These are phyloP conservation scores for Drosophila kanekoi DNA, from an alignment of 2,888 invertebrate species.

Conservation along the genomic window DNA sequence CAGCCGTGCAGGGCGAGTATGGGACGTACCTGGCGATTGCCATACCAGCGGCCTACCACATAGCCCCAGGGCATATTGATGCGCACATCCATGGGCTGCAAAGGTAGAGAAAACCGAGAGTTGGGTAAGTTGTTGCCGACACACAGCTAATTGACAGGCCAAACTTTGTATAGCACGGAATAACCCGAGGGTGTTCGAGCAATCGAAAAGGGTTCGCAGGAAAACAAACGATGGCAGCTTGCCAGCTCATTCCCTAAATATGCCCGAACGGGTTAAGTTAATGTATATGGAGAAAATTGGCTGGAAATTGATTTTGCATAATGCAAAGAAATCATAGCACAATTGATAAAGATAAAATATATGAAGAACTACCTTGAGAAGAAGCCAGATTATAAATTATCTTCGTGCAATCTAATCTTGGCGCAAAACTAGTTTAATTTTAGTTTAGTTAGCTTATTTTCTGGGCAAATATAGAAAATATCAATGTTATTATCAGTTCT, in stretches of 20 bases:
- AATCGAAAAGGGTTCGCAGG: constrained; percentile 17
- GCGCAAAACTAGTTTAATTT: background rate
- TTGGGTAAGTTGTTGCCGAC: constrained; percentile 16
- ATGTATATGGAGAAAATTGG: constrained; percentile 4
- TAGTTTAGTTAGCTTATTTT: background rate
- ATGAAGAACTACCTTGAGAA: too few relatives aligned
- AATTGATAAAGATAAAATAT: too few relatives aligned
- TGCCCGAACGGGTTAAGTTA: background rate
- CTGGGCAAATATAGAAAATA: background rate
- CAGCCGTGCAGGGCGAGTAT: constrained; percentile 91
- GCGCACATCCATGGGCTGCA: constrained; percentile 87
- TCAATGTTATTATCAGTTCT: background rate
- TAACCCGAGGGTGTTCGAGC: constrained; percentile 34
- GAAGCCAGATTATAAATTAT: background rate
- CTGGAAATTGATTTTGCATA: background rate
- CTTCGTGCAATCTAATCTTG: background rate
- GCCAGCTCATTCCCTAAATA: constrained; percentile 10
- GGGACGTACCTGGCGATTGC: constrained; percentile 87
- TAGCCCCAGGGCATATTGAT: constrained; percentile 90
- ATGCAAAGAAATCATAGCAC: too few relatives aligned
- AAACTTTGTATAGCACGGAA: constrained; percentile 36
- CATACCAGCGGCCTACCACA: constrained; percentile 90
- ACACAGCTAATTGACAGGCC: constrained; percentile 66
- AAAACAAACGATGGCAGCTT: constrained; percentile 12
- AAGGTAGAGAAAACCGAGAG: constrained; percentile 1